Evolutionary conservation across 2,888 invertebrate species (phyloP).

Genomic region (Athripsodes cinereus): DNA sequence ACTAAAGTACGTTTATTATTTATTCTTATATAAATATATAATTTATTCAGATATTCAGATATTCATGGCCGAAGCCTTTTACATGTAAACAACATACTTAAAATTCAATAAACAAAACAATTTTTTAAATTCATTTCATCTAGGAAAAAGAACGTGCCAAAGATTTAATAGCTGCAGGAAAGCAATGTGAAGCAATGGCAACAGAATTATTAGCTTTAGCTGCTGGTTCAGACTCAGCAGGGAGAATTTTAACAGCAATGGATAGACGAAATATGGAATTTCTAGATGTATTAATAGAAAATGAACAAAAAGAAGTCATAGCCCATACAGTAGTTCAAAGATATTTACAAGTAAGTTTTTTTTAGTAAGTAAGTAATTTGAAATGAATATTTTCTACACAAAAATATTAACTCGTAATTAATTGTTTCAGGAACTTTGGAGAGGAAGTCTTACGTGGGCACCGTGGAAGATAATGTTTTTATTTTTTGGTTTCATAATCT

Average conservation of each 20-base stretch:
- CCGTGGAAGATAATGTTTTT: constrained; percentile 91
- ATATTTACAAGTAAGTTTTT: constrained; percentile 87
- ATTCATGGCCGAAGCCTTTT: no score
- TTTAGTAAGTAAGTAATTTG: constrained; percentile 30
- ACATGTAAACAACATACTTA: no score
- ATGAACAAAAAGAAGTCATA: constrained; percentile 97
- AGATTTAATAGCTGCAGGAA: constrained; percentile 91
- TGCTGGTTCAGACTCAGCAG: constrained; percentile 91
- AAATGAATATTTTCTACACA: not conserved
- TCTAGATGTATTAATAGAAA: constrained; percentile 94
- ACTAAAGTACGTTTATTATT: constrained; percentile 56
- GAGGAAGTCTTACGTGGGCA: constrained; percentile 94
- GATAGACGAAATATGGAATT: constrained; percentile 93
- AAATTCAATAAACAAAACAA: not conserved
- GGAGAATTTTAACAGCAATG: constrained; percentile 88
- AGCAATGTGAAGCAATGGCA: constrained; percentile 96
- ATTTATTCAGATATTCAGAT: no score
- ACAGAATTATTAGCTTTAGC: constrained; percentile 91
- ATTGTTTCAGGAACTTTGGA: constrained; percentile 84
- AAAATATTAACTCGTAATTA: not conserved
- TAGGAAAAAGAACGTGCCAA: constrained; percentile 96
- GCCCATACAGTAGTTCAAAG: constrained; percentile 96
- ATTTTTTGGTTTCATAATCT: constrained; percentile 86
- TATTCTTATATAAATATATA: not conserved
- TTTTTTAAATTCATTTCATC: not conserved